phyloP scores from a whole-genome alignment of 2,113 vertebrate species.

The Gavialis gangeticus region DNA sequence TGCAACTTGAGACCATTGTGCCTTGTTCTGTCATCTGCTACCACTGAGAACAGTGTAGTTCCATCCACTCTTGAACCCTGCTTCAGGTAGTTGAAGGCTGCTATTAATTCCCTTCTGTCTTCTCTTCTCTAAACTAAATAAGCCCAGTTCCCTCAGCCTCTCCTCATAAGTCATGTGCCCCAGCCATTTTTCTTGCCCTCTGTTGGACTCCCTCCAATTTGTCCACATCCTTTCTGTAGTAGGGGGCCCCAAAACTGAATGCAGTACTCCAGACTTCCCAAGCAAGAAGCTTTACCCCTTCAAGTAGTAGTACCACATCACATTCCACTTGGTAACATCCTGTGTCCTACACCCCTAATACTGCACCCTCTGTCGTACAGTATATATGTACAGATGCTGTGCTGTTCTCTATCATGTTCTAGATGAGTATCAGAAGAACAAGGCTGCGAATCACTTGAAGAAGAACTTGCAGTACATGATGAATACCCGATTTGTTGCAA shows the following conservation, averaged over 20 bases:
- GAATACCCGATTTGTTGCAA: constrained; percentile 23
- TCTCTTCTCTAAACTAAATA: too few relatives aligned
- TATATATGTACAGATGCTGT: background rate
- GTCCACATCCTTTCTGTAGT: background rate
- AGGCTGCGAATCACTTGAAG: constrained; percentile 59
- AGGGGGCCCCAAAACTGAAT: fast-evolving
- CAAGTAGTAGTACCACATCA: background rate
- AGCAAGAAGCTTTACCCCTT: background rate
- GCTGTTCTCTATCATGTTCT: background rate
- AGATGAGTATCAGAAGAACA: constrained; percentile 80
- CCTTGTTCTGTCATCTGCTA: too few relatives aligned
- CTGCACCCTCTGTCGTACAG: background rate
- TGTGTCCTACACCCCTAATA: too few relatives aligned
- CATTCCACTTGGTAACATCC: too few relatives aligned
- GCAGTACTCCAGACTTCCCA: fast-evolving
- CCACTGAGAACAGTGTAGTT: too few relatives aligned
- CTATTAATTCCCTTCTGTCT: too few relatives aligned
- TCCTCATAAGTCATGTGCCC: too few relatives aligned
- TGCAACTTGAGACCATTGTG: too few relatives aligned
- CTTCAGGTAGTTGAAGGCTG: too few relatives aligned
- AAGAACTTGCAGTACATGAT: constrained; percentile 78
- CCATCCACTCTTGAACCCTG: too few relatives aligned
- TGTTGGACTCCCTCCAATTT: fast-evolving
- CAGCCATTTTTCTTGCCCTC: too few relatives aligned
- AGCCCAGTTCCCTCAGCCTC: too few relatives aligned